Evolutionary conservation across 2,113 vertebrate species (phyloP), one percentile per base, ranked within the genome.

Genomic region (Eonycteris spelaea): DNA sequence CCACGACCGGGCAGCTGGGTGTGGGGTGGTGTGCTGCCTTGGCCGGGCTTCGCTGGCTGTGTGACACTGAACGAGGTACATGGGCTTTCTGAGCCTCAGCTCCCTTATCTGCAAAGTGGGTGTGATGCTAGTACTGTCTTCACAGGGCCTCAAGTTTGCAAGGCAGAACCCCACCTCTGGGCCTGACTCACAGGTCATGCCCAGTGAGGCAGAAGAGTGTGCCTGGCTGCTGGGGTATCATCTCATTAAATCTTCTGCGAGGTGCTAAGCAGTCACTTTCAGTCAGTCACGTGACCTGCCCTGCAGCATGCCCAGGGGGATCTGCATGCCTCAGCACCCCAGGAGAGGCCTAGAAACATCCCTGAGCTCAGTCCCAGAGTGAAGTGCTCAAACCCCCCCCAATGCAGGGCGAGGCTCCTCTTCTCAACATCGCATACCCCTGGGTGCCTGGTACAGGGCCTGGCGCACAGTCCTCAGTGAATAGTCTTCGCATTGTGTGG

Each of bases 381-480:
- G 35, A 16, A 18, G 6, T 11, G 26, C 33, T 38, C 26, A 55
- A 61, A 15, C 0, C 4, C n/a, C 4, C n/a, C 10, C 3, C 22
- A 30, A 2, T 0, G 40, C 84, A 91, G 61, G 24, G 26, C 6
- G 14, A 73, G 35, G 24, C 1, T 0, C 16, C 18, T n/a, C 0
- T n/a, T 53, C 40, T 70, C 43, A 59, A 14, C 63, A 16, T 71
- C 5, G 3, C 63, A 12, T 13, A 22, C 12, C 82, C 13, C 38
- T 15, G 7, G 11, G 21, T 55, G 38, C 63, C 55, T 24, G 16
- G 38, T 28, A 24, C 22, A 13, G 59, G 19, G 28, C 45, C 45
- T n/a, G 68, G 43, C 16, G 13, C 26, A 16, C 24, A 18, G 13
- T 53, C 35, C 70, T 55, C 21, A 0, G 16, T 30, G 84, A 45